Conservation (phyloP, 1,140 invertebrate species). For the Hylaeus volcanicus region DNA sequence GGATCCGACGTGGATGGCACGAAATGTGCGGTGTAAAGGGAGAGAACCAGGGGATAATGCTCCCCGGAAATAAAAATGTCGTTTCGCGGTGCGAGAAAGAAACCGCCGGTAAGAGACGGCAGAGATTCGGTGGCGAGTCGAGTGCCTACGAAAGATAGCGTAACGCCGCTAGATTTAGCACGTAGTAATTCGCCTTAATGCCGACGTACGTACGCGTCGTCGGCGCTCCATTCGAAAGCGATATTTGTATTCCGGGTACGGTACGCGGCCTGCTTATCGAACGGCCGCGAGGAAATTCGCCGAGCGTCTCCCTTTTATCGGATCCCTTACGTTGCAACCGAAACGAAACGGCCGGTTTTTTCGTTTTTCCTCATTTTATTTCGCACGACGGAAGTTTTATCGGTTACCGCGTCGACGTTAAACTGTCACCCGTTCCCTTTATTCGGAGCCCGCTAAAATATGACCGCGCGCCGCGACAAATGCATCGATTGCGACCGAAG, state of each 20-base stretch:
- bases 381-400: neutral
- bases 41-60: slow-evolving; percentile 51
- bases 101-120: slow-evolving; percentile 35
- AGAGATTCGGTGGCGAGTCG: slow-evolving; percentile 40
- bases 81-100: slow-evolving; percentile 23
- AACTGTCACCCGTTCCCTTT: slow-evolving; percentile 6
- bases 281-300: slow-evolving; percentile 21
- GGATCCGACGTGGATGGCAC: neutral
- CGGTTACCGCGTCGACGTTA: neutral
- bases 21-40: slow-evolving; percentile 21
- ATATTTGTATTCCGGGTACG: slow-evolving; percentile 39
- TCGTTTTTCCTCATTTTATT: no score
- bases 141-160: slow-evolving; percentile 47
- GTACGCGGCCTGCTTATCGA: slow-evolving; percentile 35
- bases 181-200: slow-evolving; percentile 59
- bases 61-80: slow-evolving; percentile 60
- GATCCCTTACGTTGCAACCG: slow-evolving; percentile 8
- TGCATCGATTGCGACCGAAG: no score
- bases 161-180: slow-evolving; percentile 56
- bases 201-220: slow-evolving; percentile 37
- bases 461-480: neutral
- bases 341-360: neutral
- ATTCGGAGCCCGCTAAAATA: neutral
- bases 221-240: slow-evolving; percentile 36
- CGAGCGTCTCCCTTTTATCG: slow-evolving; percentile 28